A percentile compares a stretch with the other conserved stretches of the same genome.
phyloP scores from a whole-genome alignment of 2,113 vertebrate genomes.

The Thomomys bottae region DNA sequence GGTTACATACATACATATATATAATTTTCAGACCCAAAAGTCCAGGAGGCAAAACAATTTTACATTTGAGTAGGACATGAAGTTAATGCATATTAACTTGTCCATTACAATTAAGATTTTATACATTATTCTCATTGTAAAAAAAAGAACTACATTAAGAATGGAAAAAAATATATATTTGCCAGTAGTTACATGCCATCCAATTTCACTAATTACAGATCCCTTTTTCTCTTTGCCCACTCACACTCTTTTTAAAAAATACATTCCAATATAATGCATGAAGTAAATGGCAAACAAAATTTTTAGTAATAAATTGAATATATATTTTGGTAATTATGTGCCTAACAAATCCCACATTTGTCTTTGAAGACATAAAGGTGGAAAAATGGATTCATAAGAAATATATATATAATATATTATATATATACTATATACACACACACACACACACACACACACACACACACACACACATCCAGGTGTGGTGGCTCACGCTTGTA shows the following conservation, averaged over 20 bases:
- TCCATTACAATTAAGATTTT: conserved; percentile 25
- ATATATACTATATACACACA: too few species aligned
- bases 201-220: neutral
- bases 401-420: too few species aligned
- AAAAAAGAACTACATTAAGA: neutral
- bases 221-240: neutral
- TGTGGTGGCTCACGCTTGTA: too few species aligned
- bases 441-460: too few species aligned
- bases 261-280: neutral
- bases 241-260: neutral
- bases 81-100: neutral
- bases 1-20: neutral
- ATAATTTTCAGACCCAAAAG: neutral
- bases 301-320: neutral
- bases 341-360: neutral
- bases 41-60: neutral
- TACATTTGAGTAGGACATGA: neutral
- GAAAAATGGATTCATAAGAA: neutral
- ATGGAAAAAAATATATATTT: neutral
- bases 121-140: neutral
- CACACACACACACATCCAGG: too few species aligned
- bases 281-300: neutral
- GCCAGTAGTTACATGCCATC: neutral
- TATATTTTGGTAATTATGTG: neutral
- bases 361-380: neutral